Base-by-base conservation (phyloP, 2,888 invertebrate species). In the Chrysolina oricalcia region DNA sequence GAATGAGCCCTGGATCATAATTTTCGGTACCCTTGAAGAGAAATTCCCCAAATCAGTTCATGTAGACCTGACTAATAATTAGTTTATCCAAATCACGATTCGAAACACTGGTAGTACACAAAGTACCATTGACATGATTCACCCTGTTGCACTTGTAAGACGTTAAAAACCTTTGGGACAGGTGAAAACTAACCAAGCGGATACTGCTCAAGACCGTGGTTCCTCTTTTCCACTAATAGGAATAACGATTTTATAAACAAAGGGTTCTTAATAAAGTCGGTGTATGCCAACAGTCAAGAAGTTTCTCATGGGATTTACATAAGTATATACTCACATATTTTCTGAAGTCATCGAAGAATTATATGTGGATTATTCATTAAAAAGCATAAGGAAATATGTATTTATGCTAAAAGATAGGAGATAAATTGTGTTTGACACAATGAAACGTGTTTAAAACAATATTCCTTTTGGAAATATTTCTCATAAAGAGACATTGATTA, bases 131-230 rank as follows among this genome's bases (percentile, higher is more conserved):
- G 11, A 13, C 9, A 46, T 63, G 59, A 41, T 71, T 76, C 73
- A 69, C 69, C 71, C 73, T 71, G 59, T 76, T n/a, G 48, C 67
- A 50, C 27, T 67, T 67, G 41, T 48, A 40, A 68, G 50, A 53
- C 53, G 21, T 56, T 27, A 23, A 27, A 70, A 74, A 64, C 59
- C 46, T 72, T 73, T 67, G 43, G 48, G 66, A 70, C 78, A 76
- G 74, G 80, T 80, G 77, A 74, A 76, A 78, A 35, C 73, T 78
- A 81, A 69, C 78, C 74, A 71, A 82, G 78, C 82, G 81, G 77
- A 81, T 74, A 43, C 65, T 78, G 75, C 67, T 70, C 79, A 77
- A 65, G 71, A 78, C 75, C 82, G 81, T 82, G 77, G 76, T 82
- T 82, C 81, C 82, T 80, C 77, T 79, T 76, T 81, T 73, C 80